Evolutionary conservation across 1,140 invertebrate genomes (phyloP).

Genomic region (Meteorus sp.): DNA sequence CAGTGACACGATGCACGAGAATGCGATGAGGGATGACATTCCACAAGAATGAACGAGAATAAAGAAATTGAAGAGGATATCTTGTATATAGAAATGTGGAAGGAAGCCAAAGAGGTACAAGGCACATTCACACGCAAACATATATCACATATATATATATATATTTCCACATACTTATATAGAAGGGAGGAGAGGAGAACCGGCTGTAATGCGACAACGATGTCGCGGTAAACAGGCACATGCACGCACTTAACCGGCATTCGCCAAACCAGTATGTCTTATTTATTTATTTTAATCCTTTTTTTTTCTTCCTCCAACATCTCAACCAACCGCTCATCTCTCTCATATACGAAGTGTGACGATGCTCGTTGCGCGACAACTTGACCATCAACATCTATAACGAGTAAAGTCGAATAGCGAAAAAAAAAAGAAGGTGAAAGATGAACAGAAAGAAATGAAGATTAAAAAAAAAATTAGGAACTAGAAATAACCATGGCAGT

Average conservation of each 20-base stretch:
- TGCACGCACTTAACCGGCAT: constrained; percentile 24
- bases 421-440: background rate
- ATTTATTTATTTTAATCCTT: background rate
- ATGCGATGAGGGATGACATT: constrained; percentile 5
- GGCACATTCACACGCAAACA: too few species aligned
- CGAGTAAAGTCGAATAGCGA: background rate
- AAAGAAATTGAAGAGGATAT: constrained; percentile 3
- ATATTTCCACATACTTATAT: too few species aligned
- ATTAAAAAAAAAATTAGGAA: background rate
- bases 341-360: constrained; percentile 15
- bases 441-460: background rate
- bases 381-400: background rate
- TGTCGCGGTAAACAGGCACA: constrained; percentile 21
- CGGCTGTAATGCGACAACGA: constrained; percentile 30
- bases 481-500: background rate
- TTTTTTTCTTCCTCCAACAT: background rate
- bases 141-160: too few species aligned
- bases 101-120: constrained; percentile 3
- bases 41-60: background rate
- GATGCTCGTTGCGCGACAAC: constrained; percentile 9
- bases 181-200: constrained; percentile 18
- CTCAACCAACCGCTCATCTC: background rate
- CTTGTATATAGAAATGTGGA: background rate
- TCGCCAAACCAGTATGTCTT: background rate
- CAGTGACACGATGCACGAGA: constrained; percentile 24